Base-by-base conservation (phyloP, 2,888 invertebrate species). In the Drosophila mettleri region DNA sequence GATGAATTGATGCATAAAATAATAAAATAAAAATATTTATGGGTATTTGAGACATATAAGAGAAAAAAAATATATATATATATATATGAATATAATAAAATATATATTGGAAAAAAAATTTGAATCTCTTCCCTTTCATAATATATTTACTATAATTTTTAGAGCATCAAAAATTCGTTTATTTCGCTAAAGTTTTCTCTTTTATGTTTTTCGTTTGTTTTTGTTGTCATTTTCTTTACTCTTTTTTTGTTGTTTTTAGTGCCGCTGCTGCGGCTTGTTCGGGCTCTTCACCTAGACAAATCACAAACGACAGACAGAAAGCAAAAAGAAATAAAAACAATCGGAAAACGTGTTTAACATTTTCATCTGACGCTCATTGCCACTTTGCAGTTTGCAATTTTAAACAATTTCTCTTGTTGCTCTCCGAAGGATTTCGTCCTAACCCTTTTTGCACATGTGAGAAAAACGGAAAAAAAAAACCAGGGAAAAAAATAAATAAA, bases 401-500 rank as follows among this genome's bases (percentile, higher is more conserved):
- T 72, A 70, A 88, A 82, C 80, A 79, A 88, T 88, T 86, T 82
- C 75, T 88, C 86, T 84, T 80, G 63, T 55, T 67, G 87, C 66
- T 86, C 86, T 83, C 74, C 72, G 48, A 49, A 68, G 74, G 80
- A 65, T 29, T n/a, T 14, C 10, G 10, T 9, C 5, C 24, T 69
- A 87, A 84, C 88, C 89, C 69, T 89, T 81, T 89, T 81, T 61
- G 45, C 60, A 53, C 48, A 51, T 51, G 51, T 48, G 54, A 59
- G 48, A 55, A 49, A 10, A 58, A 38, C 24, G 29, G 59, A 49
- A 54, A 46, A 57, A 18, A 45, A 34, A n/a, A 41, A 14, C 3
- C 2, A 24, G 24, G 24, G 6, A 24, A 24, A 24, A 16, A 34
- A 38, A 31, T 41, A 59, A 59, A 62, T 67, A 20, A 62, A 70